A percentile compares a stretch with the other conserved stretches of the same genome.
These are phyloP conservation scores for Aplysina aerophoba DNA, from an alignment of 37 sponge, comb jelly and placozoan species.

Conservation along the genomic window DNA sequence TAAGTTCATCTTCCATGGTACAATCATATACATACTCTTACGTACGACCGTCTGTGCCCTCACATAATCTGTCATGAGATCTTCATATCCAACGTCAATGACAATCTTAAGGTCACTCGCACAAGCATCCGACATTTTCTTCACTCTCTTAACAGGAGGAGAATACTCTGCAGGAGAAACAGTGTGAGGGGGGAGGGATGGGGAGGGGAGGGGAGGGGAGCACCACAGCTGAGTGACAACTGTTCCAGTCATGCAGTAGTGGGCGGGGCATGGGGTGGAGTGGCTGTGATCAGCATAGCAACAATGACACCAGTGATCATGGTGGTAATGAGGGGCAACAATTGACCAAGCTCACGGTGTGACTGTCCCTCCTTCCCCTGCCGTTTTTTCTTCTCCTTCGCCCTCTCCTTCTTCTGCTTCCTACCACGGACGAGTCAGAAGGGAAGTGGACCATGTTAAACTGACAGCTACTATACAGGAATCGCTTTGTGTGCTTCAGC, in stretches of 20 bases:
- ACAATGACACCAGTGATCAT: not conserved
- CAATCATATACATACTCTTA: too few species aligned
- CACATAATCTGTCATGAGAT: conserved; percentile 84
- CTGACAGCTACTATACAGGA: too few species aligned
- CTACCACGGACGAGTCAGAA: not conserved
- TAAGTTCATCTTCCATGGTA: too few species aligned
- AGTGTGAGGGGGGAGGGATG: too few species aligned
- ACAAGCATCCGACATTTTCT: conserved; percentile 53
- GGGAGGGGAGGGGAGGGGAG: not conserved
- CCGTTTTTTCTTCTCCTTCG: conserved; percentile 36
- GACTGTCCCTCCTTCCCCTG: not conserved
- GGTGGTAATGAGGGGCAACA: too few species aligned
- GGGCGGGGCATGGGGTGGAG: not conserved
- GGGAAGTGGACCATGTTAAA: not conserved
- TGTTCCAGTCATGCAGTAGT: not conserved
- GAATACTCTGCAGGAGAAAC: too few species aligned
- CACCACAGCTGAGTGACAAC: not conserved
- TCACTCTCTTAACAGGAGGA: not conserved
- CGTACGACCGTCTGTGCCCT: not conserved
- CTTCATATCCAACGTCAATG: conserved; percentile 74
- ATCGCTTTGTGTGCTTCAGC: too few species aligned
- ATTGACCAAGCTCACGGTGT: too few species aligned
- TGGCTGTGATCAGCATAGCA: not conserved
- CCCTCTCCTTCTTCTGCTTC: conserved; percentile 34
- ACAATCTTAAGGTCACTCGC: conserved; percentile 65